These are phyloP conservation scores for Eudorcas thomsonii DNA, from an alignment of 2,113 vertebrate genomes.

Conservation along the genomic window DNA sequence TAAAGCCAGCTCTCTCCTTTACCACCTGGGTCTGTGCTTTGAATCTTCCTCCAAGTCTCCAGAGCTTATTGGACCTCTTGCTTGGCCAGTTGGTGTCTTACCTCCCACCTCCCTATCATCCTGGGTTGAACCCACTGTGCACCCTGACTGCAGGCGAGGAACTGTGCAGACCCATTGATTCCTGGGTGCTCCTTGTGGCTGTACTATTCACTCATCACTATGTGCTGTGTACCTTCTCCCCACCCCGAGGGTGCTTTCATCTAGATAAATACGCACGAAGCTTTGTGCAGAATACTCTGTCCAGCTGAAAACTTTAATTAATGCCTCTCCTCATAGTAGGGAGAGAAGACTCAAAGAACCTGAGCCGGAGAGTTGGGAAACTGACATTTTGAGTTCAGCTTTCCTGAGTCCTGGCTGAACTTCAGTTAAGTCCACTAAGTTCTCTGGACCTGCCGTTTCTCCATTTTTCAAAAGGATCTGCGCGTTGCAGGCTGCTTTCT, in stretches of 20 bases:
- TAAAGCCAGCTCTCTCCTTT: neutral
- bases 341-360: neutral
- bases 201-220: neutral
- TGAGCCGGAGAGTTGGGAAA: neutral
- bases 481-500: neutral
- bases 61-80: neutral
- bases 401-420: neutral
- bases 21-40: neutral
- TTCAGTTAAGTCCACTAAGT: neutral
- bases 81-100: neutral
- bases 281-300: neutral
- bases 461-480: neutral
- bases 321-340: neutral
- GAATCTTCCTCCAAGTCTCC: neutral
- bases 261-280: neutral
- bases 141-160: neutral
- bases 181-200: neutral
- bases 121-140: neutral
- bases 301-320: neutral
- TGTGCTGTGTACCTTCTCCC: neutral
- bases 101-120: too few relatives aligned
- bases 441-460: neutral
- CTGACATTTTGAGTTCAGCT: neutral
- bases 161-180: neutral
- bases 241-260: neutral